Conservation (phyloP, 2,797 vertebrate genomes). For the Muscicapa striata region DNA sequence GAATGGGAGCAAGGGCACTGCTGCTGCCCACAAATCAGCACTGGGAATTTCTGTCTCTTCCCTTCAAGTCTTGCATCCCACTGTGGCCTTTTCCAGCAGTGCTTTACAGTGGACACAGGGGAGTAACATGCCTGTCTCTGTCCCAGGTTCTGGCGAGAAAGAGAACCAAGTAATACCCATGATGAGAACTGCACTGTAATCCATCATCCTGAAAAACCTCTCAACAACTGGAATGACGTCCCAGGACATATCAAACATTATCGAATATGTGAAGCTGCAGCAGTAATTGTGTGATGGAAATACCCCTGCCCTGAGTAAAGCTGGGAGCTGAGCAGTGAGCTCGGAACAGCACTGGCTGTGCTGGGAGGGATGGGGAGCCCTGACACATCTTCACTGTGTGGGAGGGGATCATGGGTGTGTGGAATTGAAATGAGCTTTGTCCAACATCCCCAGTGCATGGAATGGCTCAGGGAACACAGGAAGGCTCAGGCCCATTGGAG, state of each 20-base stretch:
- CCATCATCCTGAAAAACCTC: accelerated
- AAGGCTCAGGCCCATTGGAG: no score
- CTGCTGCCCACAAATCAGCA: no score
- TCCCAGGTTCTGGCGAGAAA: background rate
- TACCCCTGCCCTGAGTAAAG: background rate
- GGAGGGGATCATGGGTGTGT: no score
- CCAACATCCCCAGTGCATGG: no score
- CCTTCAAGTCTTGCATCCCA: background rate
- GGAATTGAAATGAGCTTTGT: no score
- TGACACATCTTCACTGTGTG: no score
- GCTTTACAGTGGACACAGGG: background rate
- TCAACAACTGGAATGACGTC: background rate
- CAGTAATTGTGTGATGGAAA: background rate
- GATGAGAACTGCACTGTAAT: accelerated
- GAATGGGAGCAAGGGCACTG: no score
- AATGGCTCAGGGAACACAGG: no score
- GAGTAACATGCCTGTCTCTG: background rate
- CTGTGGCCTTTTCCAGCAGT: background rate
- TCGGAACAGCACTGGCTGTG: background rate
- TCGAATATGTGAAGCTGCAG: background rate
- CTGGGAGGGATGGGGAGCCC: background rate
- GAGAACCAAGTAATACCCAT: accelerated
- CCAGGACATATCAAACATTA: no score
- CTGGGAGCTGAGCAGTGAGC: background rate
- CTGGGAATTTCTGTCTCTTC: background rate